Evolutionary conservation across 2,113 vertebrate genomes (phyloP).

Genomic region (Montifringilla adamsi): DNA sequence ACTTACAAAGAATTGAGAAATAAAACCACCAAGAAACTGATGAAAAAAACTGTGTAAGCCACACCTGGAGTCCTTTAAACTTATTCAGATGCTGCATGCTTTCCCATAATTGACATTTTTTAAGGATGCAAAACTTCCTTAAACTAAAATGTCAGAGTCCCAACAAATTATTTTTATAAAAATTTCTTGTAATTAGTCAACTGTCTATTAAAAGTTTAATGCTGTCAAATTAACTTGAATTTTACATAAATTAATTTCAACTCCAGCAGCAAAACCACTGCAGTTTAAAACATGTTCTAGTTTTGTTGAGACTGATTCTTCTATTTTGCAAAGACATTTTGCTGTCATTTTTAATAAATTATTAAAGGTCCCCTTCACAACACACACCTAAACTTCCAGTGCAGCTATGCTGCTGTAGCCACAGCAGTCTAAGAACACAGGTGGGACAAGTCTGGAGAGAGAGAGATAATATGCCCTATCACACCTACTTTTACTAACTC

Average conservation of each 20-base stretch:
- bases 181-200: not conserved
- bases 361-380: not conserved
- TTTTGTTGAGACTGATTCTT: not conserved
- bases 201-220: not conserved
- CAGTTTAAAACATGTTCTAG: not conserved
- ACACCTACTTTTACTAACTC: not conserved
- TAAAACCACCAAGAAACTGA: not conserved
- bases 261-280: not conserved
- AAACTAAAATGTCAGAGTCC: not conserved
- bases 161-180: not conserved
- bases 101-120: not conserved
- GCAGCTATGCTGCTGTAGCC: not conserved
- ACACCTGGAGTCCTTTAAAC: not conserved
- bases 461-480: not conserved
- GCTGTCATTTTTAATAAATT: not conserved
- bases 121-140: not conserved
- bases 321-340: not conserved
- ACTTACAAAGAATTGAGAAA: not conserved
- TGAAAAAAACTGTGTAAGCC: not conserved
- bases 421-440: not conserved
- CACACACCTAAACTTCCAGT: not conserved
- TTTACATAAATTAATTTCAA: not conserved
- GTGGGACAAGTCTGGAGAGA: not conserved
- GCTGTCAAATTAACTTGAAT: not conserved
- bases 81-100: not conserved